These are phyloP conservation scores for Coluber constrictor DNA, from an alignment of 2,797 vertebrate species.

Conservation along the genomic window DNA sequence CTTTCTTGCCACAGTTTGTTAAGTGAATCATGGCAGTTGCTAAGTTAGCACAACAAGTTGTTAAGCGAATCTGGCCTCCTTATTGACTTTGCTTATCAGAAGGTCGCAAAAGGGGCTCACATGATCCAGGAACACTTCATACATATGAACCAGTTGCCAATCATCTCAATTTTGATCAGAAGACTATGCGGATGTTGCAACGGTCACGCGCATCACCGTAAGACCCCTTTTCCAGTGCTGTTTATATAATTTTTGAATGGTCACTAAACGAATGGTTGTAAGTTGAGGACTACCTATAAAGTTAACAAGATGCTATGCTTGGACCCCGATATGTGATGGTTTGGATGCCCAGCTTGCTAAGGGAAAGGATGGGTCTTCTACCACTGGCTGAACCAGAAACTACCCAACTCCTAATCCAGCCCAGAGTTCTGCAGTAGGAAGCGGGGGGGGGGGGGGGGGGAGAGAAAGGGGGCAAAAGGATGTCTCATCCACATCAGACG, in stretches of 20 bases:
- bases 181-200: not conserved
- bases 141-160: not conserved
- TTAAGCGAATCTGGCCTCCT: not conserved
- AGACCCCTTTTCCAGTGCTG: not conserved
- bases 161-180: not conserved
- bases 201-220: accelerated
- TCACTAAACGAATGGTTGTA: not conserved
- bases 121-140: not conserved
- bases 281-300: not conserved
- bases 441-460: too few relatives aligned
- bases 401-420: not conserved
- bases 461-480: not conserved
- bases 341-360: not conserved
- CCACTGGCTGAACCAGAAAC: not conserved
- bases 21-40: not conserved
- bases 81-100: not conserved
- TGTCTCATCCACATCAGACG: not conserved
- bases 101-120: not conserved
- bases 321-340: not conserved
- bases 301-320: not conserved
- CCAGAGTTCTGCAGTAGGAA: not conserved
- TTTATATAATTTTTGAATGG: not conserved
- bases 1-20: not conserved
- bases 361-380: not conserved
- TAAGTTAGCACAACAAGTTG: not conserved